Evolutionary conservation across 2,113 vertebrate genomes (phyloP).

Genomic region (Myotis davidii): DNA sequence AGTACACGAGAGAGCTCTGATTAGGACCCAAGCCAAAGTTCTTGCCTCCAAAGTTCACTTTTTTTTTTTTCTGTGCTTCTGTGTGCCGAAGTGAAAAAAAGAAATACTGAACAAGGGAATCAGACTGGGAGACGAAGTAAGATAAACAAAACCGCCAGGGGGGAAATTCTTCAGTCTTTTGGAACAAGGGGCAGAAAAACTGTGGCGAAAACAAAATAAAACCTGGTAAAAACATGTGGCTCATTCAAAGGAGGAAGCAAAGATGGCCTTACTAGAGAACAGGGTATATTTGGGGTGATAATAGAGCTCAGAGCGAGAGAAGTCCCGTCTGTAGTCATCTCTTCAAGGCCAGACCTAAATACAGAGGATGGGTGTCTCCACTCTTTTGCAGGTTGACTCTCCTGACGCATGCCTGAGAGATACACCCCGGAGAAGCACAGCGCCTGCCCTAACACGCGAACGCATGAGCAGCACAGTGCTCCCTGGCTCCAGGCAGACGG

Average conservation of each 20-base stretch:
- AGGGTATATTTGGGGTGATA: slow-evolving; percentile 25
- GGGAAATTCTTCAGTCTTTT: neutral
- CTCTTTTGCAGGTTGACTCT: neutral
- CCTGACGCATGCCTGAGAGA: neutral
- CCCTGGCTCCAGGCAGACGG: neutral
- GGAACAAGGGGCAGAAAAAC: neutral
- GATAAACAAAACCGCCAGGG: neutral
- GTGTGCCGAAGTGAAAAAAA: neutral
- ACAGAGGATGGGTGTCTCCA: neutral
- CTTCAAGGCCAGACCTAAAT: slow-evolving; percentile 25
- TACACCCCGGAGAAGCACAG: neutral
- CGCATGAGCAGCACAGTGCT: fast-evolving
- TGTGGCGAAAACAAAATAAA: slow-evolving; percentile 38
- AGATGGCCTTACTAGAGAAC: neutral
- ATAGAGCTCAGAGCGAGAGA: neutral
- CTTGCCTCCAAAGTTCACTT: neutral
- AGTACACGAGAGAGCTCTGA: neutral
- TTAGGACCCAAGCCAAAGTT: neutral
- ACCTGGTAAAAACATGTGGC: neutral
- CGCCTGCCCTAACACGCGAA: neutral
- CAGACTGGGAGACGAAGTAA: neutral
- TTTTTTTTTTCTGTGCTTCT: neutral
- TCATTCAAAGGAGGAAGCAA: slow-evolving; percentile 10
- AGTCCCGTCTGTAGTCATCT: neutral
- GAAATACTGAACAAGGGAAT: neutral